A percentile compares a stretch with the other conserved stretches of the same genome.
Conservation (phyloP, 2,888 invertebrate genomes). For the Eubasilissa splendida region DNA sequence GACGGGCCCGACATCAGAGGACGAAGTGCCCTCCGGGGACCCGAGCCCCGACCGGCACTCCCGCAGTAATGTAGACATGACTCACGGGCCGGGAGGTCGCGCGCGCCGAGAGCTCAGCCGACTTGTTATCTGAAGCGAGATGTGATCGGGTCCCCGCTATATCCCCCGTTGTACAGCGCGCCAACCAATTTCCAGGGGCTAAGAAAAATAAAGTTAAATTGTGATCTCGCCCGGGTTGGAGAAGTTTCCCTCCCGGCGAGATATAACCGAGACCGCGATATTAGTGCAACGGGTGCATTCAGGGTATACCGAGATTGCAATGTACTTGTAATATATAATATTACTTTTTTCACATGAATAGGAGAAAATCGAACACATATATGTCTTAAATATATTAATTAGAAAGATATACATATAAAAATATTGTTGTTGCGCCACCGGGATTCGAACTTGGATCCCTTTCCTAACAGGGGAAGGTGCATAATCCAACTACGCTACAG, state of each 20-base stretch:
- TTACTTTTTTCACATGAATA: too few relatives aligned
- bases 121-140: slow-evolving; percentile 2
- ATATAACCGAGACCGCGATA: neutral
- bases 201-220: slow-evolving; percentile 13
- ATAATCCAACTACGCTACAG: too few relatives aligned
- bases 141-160: slow-evolving; percentile 4
- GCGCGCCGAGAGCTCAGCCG: neutral
- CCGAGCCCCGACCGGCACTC: slow-evolving; percentile 11
- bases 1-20: slow-evolving; percentile 28
- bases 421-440: too few relatives aligned
- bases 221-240: slow-evolving; percentile 2
- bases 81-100: neutral
- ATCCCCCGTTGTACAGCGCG: slow-evolving; percentile 21
- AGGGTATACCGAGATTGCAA: neutral
- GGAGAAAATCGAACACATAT: too few relatives aligned
- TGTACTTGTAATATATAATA: neutral
- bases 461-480: too few relatives aligned
- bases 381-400: too few relatives aligned
- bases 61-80: slow-evolving; percentile 8
- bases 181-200: slow-evolving; percentile 16
- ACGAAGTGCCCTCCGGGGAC: slow-evolving; percentile 49
- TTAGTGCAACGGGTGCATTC: neutral
- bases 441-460: too few relatives aligned
- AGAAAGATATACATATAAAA: too few relatives aligned
- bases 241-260: slow-evolving; percentile 5